Percentiles rank a stretch among this genome's conserved stretches.
Conservation (phyloP, 2,888 invertebrate genomes). For the Rosalia funebris region DNA sequence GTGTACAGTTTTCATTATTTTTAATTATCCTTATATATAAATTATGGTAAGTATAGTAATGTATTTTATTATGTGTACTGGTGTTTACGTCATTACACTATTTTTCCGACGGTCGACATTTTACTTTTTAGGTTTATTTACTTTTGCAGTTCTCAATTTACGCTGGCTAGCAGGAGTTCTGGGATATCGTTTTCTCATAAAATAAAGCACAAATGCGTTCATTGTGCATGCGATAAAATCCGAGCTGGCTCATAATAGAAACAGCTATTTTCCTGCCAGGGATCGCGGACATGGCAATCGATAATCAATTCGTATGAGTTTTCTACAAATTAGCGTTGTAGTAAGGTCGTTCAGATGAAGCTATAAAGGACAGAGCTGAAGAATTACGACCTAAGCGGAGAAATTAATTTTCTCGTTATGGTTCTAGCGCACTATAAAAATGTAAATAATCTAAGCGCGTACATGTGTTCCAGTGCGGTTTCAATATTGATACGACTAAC, state of each 20-base stretch:
- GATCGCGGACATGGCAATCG: constrained; percentile 17
- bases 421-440: constrained; percentile 54
- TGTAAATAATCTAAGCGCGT: constrained; percentile 48
- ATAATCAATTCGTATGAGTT: constrained; percentile 37
- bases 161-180: too few relatives aligned
- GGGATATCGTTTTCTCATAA: too few relatives aligned
- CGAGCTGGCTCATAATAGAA: not conserved
- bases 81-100: too few relatives aligned
- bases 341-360: constrained; percentile 47
- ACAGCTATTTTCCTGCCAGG: not conserved
- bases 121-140: too few relatives aligned
- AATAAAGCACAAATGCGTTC: too few relatives aligned
- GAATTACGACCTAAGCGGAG: constrained; percentile 46
- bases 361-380: constrained; percentile 51
- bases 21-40: too few relatives aligned
- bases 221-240: too few relatives aligned
- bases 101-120: too few relatives aligned
- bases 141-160: too few relatives aligned
- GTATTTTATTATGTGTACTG: too few relatives aligned
- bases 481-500: constrained; percentile 43
- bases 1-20: too few relatives aligned
- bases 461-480: constrained; percentile 39
- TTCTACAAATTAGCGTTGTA: constrained; percentile 45
- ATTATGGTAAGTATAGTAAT: too few relatives aligned
- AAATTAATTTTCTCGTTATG: constrained; percentile 56